Base-by-base conservation (phyloP, 2,113 vertebrate genomes). In the Jacana jacana region DNA sequence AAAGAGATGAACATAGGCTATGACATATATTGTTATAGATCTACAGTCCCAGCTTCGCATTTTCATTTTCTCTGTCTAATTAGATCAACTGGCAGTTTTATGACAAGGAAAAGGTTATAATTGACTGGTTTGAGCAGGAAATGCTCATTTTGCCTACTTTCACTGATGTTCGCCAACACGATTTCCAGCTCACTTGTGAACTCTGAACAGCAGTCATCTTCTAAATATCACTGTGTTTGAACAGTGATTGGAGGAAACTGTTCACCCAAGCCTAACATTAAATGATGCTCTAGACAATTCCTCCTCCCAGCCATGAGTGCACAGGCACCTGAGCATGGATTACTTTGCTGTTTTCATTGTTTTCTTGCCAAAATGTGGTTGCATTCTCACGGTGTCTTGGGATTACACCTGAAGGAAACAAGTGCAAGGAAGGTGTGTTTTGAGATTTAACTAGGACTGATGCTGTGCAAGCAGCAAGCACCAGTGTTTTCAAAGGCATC, bases 271-370 rank as follows among this genome's bases (percentile, higher is more conserved):
- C 9, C 13, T 16, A 51, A 63, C 24, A 55, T 65, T 17, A 70
- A 63, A 33, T 16, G 17, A 46, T 58, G 66, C 31, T 85, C 33
- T 54, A 42, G 19, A 35, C 24, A 76, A 28, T 22, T 64, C 30
- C 16, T 81, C 7, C 48, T 79, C 20, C 78, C 42, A 95, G 24
- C 13, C 10, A 4, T 13, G 19, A 54, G 19, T 0, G 0, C 0
- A 1, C 42, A 35, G 20, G n/a, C 48, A 70, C 33, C 39, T 42
- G 23, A 30, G 13, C 30, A 52, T 19, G 20, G 40, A n/a, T 39
- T 28, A 18, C 13, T 75, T 71, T n/a, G 9, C 18, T 65, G 5
- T 64, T 93, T 55, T 28, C 33, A n/a, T 9, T 11, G 10, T 23
- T 78, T 71, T 68, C 33, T 48, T 88, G 60, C 30, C 52, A 75